Percentiles rank a stretch among this genome's conserved stretches.
Conservation (phyloP, 2,797 vertebrate genomes). For the Danio kyathit region DNA sequence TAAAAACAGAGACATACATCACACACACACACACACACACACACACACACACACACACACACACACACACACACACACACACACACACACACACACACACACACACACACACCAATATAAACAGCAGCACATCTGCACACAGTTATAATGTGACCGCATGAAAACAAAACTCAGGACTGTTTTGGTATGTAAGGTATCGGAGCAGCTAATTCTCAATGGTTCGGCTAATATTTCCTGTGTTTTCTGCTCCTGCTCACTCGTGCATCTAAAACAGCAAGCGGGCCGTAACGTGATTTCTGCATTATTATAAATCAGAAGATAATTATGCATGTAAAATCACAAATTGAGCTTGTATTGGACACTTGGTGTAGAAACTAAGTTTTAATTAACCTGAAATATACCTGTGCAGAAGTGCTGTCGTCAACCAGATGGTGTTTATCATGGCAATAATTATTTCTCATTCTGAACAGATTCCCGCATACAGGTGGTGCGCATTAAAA, state of each 20-base stretch:
- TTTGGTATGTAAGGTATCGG: background rate
- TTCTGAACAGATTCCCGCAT: slow-evolving; percentile 55
- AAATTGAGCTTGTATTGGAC: slow-evolving; percentile 53
- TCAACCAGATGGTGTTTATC: slow-evolving; percentile 66
- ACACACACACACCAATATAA: slow-evolving; percentile 47
- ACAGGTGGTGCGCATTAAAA: slow-evolving; percentile 68
- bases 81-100: too few species aligned
- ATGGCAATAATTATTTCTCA: slow-evolving; percentile 63
- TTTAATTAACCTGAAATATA: slow-evolving; percentile 65
- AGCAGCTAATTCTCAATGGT: slow-evolving; percentile 8
- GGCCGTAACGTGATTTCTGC: slow-evolving; percentile 49
- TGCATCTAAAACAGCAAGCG: slow-evolving; percentile 26
- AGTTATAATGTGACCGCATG: slow-evolving; percentile 2
- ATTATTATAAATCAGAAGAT: slow-evolving; percentile 56
- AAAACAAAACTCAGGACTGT: background rate
- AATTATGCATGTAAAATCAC: slow-evolving; percentile 65
- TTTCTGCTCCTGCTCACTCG: slow-evolving; percentile 36
- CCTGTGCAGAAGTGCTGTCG: slow-evolving; percentile 62
- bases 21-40: too few species aligned
- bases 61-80: too few species aligned
- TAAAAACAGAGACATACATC: too few species aligned
- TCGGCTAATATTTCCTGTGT: background rate
- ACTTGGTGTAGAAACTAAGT: slow-evolving; percentile 57
- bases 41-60: too few species aligned
- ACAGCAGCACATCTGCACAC: slow-evolving; percentile 50